Conservation (phyloP, 2,797 vertebrate species). For the Gymnothorax javanicus region DNA sequence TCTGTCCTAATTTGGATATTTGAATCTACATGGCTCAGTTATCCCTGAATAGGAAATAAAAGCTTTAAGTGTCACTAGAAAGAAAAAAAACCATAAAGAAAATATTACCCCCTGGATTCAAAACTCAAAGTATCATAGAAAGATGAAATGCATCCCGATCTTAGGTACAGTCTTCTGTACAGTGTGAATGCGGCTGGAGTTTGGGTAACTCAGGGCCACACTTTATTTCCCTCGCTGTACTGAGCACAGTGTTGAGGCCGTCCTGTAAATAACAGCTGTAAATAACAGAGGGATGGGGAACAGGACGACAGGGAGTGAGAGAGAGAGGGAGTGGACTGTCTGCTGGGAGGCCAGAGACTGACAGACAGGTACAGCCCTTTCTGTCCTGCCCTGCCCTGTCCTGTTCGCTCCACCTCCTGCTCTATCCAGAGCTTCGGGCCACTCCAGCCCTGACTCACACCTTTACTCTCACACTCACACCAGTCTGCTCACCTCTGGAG, state of each 20-base stretch:
- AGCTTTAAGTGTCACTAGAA: not conserved
- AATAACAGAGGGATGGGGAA: not conserved
- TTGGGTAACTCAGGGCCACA: not conserved
- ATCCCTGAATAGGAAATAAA: not conserved
- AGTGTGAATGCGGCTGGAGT: not conserved
- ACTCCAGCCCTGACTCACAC: not conserved
- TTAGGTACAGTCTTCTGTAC: not conserved
- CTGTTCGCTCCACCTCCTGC: not conserved
- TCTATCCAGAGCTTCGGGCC: not conserved
- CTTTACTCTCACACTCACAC: not conserved
- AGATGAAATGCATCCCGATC: not conserved
- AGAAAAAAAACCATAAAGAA: not conserved
- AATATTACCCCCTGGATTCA: not conserved
- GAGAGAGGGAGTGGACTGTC: not conserved
- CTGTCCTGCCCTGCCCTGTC: not conserved
- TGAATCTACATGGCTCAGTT: not conserved
- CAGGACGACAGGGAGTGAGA: not conserved
- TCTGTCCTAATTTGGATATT: not conserved
- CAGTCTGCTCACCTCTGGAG: not conserved
- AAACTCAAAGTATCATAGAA: not conserved
- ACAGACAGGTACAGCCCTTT: not conserved
- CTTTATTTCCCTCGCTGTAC: not conserved
- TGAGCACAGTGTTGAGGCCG: not conserved
- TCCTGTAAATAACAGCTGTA: not conserved
- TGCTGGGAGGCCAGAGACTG: not conserved